Conservation (phyloP, 2,797 vertebrate species). For the Poeciliopsis presidionis region DNA sequence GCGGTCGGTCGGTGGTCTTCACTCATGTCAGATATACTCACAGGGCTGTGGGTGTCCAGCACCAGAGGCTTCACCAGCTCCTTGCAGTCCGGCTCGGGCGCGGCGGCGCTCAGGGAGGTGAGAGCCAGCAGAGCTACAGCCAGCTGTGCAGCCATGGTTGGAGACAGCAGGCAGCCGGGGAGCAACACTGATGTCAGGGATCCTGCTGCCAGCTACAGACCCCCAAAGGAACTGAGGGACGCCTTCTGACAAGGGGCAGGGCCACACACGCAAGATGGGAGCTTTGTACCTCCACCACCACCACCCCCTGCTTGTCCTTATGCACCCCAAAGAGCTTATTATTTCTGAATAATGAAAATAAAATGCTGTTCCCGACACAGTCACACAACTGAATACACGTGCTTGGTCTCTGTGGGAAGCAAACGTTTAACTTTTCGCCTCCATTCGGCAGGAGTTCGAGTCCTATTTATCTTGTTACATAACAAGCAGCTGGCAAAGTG, state of each 20-base stretch:
- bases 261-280: slow-evolving; percentile 29
- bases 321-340: not conserved
- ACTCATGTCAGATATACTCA: slow-evolving; percentile 64
- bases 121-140: slow-evolving; percentile 68
- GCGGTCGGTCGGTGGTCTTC: not conserved
- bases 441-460: slow-evolving; percentile 36
- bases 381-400: slow-evolving; percentile 19
- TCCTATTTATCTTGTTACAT: slow-evolving; percentile 62
- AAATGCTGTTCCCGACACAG: not conserved
- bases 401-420: slow-evolving; percentile 10
- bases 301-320: not conserved
- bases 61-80: slow-evolving; percentile 74
- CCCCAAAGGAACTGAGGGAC: slow-evolving; percentile 40
- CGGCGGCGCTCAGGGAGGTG: slow-evolving; percentile 61
- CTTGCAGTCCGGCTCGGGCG: slow-evolving; percentile 69
- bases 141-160: slow-evolving; percentile 73
- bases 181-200: slow-evolving; percentile 56
- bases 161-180: slow-evolving; percentile 60
- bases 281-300: not conserved
- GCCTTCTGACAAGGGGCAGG: slow-evolving; percentile 64
- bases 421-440: slow-evolving; percentile 33
- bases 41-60: slow-evolving; percentile 77
- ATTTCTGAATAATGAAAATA: not conserved
- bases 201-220: slow-evolving; percentile 53
- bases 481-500: slow-evolving; percentile 64